Evolutionary conservation across 2,888 invertebrate genomes (phyloP).

Genomic region (Deilephila porcellus): DNA sequence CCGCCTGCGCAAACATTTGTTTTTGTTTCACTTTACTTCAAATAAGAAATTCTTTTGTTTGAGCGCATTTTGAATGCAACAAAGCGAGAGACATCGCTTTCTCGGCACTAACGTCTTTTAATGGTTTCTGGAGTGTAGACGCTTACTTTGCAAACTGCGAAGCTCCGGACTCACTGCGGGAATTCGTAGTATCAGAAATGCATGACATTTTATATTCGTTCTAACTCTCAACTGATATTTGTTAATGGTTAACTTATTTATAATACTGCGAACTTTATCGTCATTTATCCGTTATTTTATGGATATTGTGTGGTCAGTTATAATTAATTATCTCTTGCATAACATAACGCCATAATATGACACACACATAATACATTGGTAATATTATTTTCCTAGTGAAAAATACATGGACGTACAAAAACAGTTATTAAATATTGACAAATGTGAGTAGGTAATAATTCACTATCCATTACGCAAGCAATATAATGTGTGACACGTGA

Average conservation of each 20-base stretch:
- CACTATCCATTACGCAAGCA: not conserved
- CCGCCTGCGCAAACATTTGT: constrained; percentile 69
- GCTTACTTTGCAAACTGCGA: not conserved
- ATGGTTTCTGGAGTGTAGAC: constrained; percentile 14
- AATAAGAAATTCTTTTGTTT: constrained; percentile 81
- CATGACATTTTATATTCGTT: too few relatives aligned
- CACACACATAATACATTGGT: not conserved
- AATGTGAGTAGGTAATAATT: not conserved
- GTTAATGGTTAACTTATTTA: too few relatives aligned
- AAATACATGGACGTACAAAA: too few relatives aligned
- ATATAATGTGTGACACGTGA: not conserved
- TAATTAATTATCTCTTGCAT: not conserved
- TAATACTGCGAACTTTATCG: too few relatives aligned
- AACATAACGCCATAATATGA: not conserved
- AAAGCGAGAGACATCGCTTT: constrained; percentile 26
- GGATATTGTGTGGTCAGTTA: not conserved
- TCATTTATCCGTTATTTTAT: not conserved
- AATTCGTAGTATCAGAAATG: not conserved
- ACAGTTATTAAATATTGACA: not conserved
- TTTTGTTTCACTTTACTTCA: constrained; percentile 70
- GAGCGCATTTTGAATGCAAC: constrained; percentile 69
- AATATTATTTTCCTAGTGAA: not conserved
- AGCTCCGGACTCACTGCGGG: not conserved
- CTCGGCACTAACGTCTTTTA: constrained; percentile 18
- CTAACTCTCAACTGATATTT: too few relatives aligned